phyloP scores from a whole-genome alignment of 2,113 vertebrate genomes.

The Platanista minor region DNA sequence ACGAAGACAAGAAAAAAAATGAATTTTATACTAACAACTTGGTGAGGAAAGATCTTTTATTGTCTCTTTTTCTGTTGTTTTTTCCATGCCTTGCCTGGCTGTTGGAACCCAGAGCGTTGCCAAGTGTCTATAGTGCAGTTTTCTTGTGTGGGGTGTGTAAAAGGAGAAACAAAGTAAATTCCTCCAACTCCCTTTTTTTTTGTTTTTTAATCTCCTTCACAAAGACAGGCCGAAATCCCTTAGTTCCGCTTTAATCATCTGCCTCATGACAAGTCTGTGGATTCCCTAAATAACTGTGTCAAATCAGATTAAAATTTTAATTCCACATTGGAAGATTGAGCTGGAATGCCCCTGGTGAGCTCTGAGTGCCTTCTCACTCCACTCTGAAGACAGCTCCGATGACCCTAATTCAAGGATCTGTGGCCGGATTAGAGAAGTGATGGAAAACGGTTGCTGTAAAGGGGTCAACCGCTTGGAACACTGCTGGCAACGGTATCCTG shows the following conservation, averaged over 20 bases:
- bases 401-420: constrained; percentile 36
- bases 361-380: neutral
- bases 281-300: constrained; percentile 13
- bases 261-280: neutral
- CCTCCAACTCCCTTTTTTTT: neutral
- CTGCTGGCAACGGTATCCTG: accelerated
- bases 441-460: neutral
- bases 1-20: constrained; percentile 40
- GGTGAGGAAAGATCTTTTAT: constrained; percentile 58
- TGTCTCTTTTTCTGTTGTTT: neutral
- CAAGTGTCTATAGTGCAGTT: constrained; percentile 10
- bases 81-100: constrained; percentile 53
- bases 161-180: constrained; percentile 1
- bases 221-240: neutral
- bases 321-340: neutral
- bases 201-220: neutral
- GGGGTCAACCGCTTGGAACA: neutral
- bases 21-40: constrained; percentile 58
- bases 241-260: neutral
- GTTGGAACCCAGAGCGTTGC: neutral
- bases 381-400: neutral
- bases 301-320: neutral
- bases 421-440: constrained; percentile 36
- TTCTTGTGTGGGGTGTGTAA: constrained; percentile 34
- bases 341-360: neutral